Conservation (phyloP, 92 coral and sea anemone genomes). For the Porites divaricata region DNA sequence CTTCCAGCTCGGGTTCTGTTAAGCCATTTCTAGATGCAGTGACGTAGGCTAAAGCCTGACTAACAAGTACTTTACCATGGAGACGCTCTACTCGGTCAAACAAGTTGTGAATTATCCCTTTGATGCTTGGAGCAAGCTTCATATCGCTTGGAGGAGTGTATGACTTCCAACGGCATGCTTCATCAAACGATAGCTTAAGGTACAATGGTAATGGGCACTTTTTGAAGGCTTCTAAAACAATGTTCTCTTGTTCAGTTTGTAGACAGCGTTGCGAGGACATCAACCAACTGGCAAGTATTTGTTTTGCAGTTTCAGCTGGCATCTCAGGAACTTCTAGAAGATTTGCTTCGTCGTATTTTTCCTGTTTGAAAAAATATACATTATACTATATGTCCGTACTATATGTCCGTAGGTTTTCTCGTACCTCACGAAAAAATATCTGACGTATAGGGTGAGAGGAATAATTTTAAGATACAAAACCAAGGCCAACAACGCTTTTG, state of each 20-base stretch:
- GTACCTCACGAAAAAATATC: not conserved
- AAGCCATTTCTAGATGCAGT: conserved; percentile 97
- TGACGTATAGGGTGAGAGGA: not conserved
- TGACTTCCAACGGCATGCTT: conserved; percentile 97
- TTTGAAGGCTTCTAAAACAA: conserved; percentile 77
- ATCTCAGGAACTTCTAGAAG: conserved; percentile 81
- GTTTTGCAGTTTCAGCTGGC: conserved; percentile 79
- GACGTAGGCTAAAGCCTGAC: conserved; percentile 90
- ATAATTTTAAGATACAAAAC: not conserved
- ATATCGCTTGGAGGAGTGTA: conserved; percentile 74
- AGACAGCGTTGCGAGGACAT: conserved; percentile 63
- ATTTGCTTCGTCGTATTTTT: conserved; percentile 23
- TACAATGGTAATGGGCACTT: conserved; percentile 91
- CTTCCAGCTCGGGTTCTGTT: conserved; percentile 94
- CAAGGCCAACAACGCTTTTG: no score
- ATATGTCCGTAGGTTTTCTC: not conserved
- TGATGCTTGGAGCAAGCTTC: conserved; percentile 68
- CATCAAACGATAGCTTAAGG: conserved; percentile 92
- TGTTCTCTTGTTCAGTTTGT: conserved; percentile 63
- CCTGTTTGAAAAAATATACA: not conserved
- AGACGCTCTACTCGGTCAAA: conserved; percentile 90
- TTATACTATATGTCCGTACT: not conserved
- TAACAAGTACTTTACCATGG: conserved; percentile 91
- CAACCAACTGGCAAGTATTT: conserved; percentile 87
- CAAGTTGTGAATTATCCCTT: conserved; percentile 86